phyloP scores from a whole-genome alignment of 2,113 vertebrate species.

The Tricholaema leucomelas region DNA sequence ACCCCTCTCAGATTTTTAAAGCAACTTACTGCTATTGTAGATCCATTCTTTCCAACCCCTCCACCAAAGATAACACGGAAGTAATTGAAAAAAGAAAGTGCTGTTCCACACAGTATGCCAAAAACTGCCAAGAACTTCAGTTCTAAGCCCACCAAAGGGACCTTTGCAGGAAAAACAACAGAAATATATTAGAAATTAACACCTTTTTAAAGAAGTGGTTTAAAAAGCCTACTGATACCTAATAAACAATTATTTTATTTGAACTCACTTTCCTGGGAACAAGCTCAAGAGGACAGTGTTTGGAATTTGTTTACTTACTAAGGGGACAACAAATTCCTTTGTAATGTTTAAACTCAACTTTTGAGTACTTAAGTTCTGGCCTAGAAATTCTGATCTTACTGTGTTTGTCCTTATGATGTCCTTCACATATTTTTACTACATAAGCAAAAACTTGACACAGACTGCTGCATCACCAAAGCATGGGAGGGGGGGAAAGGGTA shows the following conservation, averaged over 20 bases:
- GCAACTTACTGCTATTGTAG: constrained; percentile 92
- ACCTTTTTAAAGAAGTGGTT: not conserved
- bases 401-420: not conserved
- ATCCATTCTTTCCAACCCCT: constrained; percentile 96
- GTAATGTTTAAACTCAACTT: not conserved
- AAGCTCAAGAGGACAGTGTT: not conserved
- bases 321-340: not conserved
- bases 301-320: not conserved
- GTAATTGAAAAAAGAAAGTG: constrained; percentile 92
- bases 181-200: not conserved
- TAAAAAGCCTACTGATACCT: not conserved
- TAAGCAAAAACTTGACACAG: not conserved
- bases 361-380: not conserved
- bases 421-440: not conserved
- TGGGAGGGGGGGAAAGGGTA: not conserved
- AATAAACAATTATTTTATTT: not conserved
- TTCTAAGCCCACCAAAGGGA: constrained; percentile 85
- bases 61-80: constrained; percentile 93
- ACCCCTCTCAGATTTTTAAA: not conserved
- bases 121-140: constrained; percentile 85
- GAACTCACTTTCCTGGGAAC: not conserved
- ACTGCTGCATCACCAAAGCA: not conserved
- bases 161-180: constrained; percentile 64
- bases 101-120: constrained; percentile 86
- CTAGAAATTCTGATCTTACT: not conserved